phyloP scores from a whole-genome alignment of 2,797 vertebrate genomes.

The Xerus rutilus region DNA sequence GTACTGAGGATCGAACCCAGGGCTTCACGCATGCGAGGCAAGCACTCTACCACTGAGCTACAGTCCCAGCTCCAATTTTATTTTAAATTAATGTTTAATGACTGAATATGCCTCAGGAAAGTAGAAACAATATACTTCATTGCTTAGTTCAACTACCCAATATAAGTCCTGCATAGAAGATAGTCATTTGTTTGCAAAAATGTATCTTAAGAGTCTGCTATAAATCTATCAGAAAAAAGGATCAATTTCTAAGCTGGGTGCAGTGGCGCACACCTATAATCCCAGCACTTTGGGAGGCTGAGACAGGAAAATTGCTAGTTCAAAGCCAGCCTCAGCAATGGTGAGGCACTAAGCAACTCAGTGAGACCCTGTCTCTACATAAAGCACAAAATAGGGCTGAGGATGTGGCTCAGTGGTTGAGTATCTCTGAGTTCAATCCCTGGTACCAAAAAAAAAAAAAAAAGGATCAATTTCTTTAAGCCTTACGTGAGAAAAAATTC shows the following conservation, averaged over 20 bases:
- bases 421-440: too few species aligned
- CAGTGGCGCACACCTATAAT: too few species aligned
- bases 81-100: conserved; percentile 60
- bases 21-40: too few species aligned
- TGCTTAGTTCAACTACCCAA: conserved; percentile 1
- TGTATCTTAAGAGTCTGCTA: conserved; percentile 47
- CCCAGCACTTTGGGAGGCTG: too few species aligned
- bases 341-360: too few species aligned
- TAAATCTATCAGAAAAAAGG: conserved; percentile 40
- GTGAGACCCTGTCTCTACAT: too few species aligned
- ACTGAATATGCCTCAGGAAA: conserved; percentile 41
- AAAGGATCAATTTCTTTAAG: conserved; percentile 59
- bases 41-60: too few species aligned
- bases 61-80: background rate
- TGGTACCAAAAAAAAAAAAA: background rate
- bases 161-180: conserved; percentile 26
- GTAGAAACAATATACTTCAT: conserved; percentile 49
- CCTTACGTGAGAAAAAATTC: conserved; percentile 50
- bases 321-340: too few species aligned
- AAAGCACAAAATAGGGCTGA: too few species aligned
- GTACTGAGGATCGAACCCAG: too few species aligned
- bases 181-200: conserved; percentile 50
- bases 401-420: too few species aligned
- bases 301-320: too few species aligned
- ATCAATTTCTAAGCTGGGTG: conserved; percentile 12